Evolutionary conservation across 2,888 invertebrate species (phyloP), one percentile per base, ranked within the genome.

Genomic region (Plagodis dolabraria): DNA sequence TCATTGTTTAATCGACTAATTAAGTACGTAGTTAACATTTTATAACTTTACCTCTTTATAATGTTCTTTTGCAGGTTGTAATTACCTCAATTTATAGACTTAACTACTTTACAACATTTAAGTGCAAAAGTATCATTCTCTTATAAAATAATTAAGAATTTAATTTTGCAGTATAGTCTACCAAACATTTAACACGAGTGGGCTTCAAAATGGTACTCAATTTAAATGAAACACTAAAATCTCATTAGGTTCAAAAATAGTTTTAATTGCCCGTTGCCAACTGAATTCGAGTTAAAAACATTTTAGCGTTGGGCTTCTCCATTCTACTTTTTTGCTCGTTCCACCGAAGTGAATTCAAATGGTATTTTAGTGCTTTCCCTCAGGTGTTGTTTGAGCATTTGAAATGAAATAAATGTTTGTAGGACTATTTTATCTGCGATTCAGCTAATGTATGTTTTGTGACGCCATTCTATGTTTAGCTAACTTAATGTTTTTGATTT

Each of bases 201-300:
- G 40, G 8, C 40, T 47, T 36, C 12, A 9, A 22, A 44, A 57
- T 48, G 45, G 48, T 9, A 34, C 7, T 49, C 38, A 22, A 33
- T 47, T 51, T 36, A 11, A 53, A 49, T 43, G 44, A 47, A 47
- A 52, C 48, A 60, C 34, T 36, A 45, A 51, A 52, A 55, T 48
- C 44, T 60, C 51, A 38, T 51, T 51, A 55, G 6, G 33, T 33
- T 47, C 33, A 10, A 60, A 59, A 60, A 47, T 55, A 51, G 47
- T 55, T 60, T 43, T 53, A 50, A 50, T 54, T 43, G 50, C 33
- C 34, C 33, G 33, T 43, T 35, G 33, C 47, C 35, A 42, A 6
- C 22, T 40, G 35, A 47, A 53, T 42, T 58, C 22, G 22, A 36
- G 38, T 36, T 36, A 40, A 40, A 51, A 58, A 36, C 42, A 34